These are phyloP conservation scores for Limnothrissa miodon DNA, from an alignment of 2,113 vertebrate genomes.

Conservation along the genomic window DNA sequence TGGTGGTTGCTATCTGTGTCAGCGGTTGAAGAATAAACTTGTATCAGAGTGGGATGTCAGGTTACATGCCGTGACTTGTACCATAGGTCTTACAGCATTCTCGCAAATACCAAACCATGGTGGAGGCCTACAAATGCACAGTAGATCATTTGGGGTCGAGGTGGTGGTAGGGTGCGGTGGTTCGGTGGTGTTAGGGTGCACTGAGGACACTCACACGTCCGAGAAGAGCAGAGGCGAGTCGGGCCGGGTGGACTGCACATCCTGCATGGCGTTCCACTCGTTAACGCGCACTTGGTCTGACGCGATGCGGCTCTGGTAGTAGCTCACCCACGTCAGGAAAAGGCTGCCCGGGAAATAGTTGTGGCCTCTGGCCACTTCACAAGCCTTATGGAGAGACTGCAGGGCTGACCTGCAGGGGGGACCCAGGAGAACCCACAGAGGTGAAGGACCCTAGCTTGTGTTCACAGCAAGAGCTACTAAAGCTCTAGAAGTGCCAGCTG, in stretches of 20 bases:
- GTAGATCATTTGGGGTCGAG: not conserved
- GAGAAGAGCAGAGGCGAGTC: conserved; percentile 93
- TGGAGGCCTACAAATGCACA: not conserved
- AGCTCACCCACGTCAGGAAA: conserved; percentile 98
- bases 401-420: conserved; percentile 84
- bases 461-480: not conserved
- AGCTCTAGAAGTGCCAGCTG: not conserved
- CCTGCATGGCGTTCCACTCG: conserved; percentile 98
- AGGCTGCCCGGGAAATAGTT: conserved; percentile 97
- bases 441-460: not conserved
- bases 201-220: conserved; percentile 79
- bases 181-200: too few relatives aligned
- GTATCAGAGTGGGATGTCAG: not conserved
- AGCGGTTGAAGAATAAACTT: not conserved
- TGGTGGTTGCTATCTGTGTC: not conserved
- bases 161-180: too few relatives aligned
- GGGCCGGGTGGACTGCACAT: conserved; percentile 92
- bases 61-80: not conserved
- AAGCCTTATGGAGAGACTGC: conserved; percentile 96
- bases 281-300: conserved; percentile 92
- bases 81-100: not conserved
- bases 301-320: conserved; percentile 94
- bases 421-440: not conserved
- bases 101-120: not conserved
- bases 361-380: conserved; percentile 90